Evolutionary conservation across 2,113 vertebrate species (phyloP).

Genomic region (Peromyscus californicus): DNA sequence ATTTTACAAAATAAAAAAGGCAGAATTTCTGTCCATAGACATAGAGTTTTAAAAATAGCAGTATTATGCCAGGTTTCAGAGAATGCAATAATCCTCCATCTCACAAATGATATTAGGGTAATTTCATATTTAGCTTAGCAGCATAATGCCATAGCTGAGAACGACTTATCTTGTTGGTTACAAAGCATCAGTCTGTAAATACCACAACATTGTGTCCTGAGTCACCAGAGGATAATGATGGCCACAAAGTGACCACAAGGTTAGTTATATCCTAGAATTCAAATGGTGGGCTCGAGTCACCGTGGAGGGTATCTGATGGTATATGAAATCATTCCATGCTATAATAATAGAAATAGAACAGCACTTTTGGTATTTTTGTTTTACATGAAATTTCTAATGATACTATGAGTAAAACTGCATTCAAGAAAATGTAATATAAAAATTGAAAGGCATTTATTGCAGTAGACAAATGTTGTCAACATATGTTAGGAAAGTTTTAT

Average conservation of each 20-base stretch:
- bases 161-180: neutral
- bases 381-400: neutral
- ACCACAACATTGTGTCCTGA: neutral
- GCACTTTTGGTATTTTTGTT: neutral
- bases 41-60: slow-evolving; percentile 44
- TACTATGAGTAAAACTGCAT: neutral
- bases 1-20: slow-evolving; percentile 63
- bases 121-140: slow-evolving; percentile 58
- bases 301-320: neutral
- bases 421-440: neutral
- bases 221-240: neutral
- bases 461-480: neutral
- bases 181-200: neutral
- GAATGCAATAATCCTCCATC: neutral
- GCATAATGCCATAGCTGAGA: slow-evolving; percentile 28
- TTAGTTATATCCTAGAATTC: neutral
- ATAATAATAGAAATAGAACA: neutral
- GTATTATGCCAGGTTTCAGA: neutral
- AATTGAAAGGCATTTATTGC: neutral
- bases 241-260: neutral
- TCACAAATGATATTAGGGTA: slow-evolving; percentile 32
- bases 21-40: slow-evolving; percentile 52
- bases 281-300: neutral
- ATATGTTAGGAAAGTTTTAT: neutral
- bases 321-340: neutral